Evolutionary conservation across 1,140 invertebrate species (phyloP).

Genomic region (Drosophila ananassae): DNA sequence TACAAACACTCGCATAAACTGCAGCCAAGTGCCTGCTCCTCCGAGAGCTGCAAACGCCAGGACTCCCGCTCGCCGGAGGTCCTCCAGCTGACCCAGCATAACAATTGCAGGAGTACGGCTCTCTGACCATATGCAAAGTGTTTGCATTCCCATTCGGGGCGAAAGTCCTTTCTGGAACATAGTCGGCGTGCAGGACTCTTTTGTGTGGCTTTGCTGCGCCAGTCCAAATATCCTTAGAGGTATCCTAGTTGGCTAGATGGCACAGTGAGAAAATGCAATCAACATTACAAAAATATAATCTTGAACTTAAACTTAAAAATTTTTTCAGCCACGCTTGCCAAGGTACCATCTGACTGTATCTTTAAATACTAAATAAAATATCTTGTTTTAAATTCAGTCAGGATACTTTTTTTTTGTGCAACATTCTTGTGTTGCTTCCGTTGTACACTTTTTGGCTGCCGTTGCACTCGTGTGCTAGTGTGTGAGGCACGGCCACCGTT

Average conservation of each 20-base stretch:
- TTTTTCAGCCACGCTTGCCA: no score
- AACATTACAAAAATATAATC: no score
- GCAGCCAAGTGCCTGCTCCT: slow-evolving; percentile 24
- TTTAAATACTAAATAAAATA: no score
- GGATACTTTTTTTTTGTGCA: not conserved
- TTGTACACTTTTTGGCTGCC: slow-evolving; percentile 39
- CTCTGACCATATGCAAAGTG: slow-evolving; percentile 32
- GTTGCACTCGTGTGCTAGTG: slow-evolving; percentile 28
- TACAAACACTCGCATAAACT: slow-evolving; percentile 30
- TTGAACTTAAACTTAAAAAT: no score
- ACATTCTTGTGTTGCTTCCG: slow-evolving; percentile 27
- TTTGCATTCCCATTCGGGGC: slow-evolving; percentile 43
- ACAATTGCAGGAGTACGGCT: slow-evolving; percentile 39
- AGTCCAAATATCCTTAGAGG: slow-evolving; percentile 63
- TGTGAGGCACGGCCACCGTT: slow-evolving; percentile 8
- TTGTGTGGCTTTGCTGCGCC: slow-evolving; percentile 74
- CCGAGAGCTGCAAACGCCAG: slow-evolving; percentile 23
- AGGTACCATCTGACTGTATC: no score
- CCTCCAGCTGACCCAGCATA: slow-evolving; percentile 29
- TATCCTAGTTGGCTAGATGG: slow-evolving; percentile 23
- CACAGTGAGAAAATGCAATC: not conserved
- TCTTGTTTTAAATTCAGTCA: no score
- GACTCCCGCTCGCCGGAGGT: slow-evolving; percentile 1
- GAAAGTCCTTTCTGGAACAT: slow-evolving; percentile 42
- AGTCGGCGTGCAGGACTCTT: slow-evolving; percentile 51